Base-by-base conservation (phyloP, 2,797 vertebrate species). In the Buceros bicornis region DNA sequence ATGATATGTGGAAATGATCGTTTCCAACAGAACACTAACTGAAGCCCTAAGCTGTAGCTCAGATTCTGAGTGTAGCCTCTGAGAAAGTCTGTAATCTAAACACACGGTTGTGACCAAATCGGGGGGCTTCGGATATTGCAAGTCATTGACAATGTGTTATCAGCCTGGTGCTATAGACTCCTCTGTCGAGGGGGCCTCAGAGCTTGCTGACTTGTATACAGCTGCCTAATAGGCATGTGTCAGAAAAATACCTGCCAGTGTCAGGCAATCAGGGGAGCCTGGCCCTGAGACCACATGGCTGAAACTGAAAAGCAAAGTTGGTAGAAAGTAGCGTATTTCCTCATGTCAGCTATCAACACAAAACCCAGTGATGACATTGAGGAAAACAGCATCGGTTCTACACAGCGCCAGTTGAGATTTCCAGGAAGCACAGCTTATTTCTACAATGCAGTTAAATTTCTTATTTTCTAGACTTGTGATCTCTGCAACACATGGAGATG, bases 211-310 rank as follows among this genome's bases (percentile, higher is more conserved):
- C 18, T 45, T 1, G 1, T 37, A 43, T 15, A 13, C 15, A 50
- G 57, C 62, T 71, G 58, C 15, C 53, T 29, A 47, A 57, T 17
- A 43, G 28, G 14, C 8, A 10, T 17, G 6, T 9, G 5, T 13
- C 21, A 53, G 66, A 21, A 50, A 60, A 78, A 37, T 8, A 43
- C 6, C 26, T 24, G 21, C 19, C 12, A 11, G 19, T 8, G 13
- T 62, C 57, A 29, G 61, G 29, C 29, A 24, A 4, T 22, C 13
- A 9, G 16, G 31, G 40, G 18, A 62, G 13, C 8, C 6, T 43
- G 29, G 22, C 40, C 13, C 1, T 21, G 24, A 69, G 31, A 48
- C 15, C 0, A 0, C 10, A 4, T 8, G 29, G 15, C 45, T 82
- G 61, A 86, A 60, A 21, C 31, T 9, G 13, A 45, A 73, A 65